Evolutionary conservation across 2,888 invertebrate genomes (phyloP).

Genomic region (Synanthedon andrenaeformis): DNA sequence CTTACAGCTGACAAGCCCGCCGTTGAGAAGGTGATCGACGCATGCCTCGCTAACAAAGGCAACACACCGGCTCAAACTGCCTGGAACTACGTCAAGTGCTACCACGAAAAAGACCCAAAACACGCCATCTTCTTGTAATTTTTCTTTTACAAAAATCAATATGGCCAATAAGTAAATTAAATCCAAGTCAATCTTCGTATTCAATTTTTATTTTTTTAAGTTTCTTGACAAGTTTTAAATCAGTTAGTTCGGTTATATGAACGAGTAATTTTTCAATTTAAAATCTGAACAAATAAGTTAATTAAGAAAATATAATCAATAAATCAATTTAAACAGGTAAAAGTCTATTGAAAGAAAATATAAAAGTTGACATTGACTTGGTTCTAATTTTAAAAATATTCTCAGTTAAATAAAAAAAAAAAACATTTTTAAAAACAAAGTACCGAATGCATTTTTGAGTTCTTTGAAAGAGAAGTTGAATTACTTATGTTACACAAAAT

Average conservation of each 20-base stretch:
- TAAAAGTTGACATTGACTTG: not conserved
- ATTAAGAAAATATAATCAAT: not conserved
- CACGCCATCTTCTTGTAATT: conserved; percentile 57
- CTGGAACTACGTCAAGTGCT: conserved; percentile 67
- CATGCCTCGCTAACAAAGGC: conserved; percentile 59
- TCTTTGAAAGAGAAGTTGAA: not conserved
- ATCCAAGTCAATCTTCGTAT: not conserved
- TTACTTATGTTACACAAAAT: not conserved
- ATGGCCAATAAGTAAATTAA: not conserved
- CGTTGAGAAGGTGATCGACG: conserved; percentile 58
- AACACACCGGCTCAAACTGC: conserved; percentile 60
- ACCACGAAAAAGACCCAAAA: conserved; percentile 66
- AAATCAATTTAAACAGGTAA: not conserved
- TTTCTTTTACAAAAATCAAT: not conserved
- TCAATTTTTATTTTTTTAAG: not conserved
- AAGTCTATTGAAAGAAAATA: not conserved
- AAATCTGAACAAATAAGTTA: not conserved
- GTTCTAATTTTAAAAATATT: no score
- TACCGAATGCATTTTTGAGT: not conserved
- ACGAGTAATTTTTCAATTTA: no score
- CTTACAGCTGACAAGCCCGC: conserved; percentile 48
- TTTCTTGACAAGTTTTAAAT: not conserved
- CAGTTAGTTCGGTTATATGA: not conserved
- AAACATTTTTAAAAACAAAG: not conserved
- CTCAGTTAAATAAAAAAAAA: no score